Conservation (phyloP, 2,113 vertebrate genomes). For the Lophius piscatorius region DNA sequence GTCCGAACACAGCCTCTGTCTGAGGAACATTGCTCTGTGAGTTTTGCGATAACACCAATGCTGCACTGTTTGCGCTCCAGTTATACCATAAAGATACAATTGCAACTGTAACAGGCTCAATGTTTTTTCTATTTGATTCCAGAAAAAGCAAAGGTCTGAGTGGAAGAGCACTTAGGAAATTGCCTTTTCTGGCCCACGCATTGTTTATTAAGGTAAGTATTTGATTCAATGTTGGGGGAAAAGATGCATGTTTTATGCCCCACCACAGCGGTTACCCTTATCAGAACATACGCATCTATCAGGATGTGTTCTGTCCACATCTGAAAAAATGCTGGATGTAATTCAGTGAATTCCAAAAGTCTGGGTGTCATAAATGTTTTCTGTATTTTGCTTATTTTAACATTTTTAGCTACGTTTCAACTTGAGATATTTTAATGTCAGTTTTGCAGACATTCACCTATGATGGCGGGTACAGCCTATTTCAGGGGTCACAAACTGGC, state of each 20-base stretch:
- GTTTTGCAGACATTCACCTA: too few relatives aligned
- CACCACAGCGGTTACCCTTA: too few relatives aligned
- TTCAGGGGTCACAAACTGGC: too few relatives aligned
- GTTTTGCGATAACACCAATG: constrained; percentile 29
- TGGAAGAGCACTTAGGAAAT: constrained; percentile 90
- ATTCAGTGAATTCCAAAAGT: too few relatives aligned
- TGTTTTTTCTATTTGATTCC: constrained; percentile 24
- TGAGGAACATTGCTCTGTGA: constrained; percentile 89
- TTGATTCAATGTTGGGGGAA: neutral
- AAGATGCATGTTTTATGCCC: neutral
- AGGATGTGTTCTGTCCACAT: too few relatives aligned
- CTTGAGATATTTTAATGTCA: too few relatives aligned
- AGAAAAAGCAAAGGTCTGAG: constrained; percentile 96
- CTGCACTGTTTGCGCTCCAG: neutral
- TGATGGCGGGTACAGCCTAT: too few relatives aligned
- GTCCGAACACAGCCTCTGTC: constrained; percentile 86
- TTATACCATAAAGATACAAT: neutral
- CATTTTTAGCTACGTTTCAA: too few relatives aligned
- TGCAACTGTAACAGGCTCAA: constrained; percentile 5
- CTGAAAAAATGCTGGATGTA: too few relatives aligned
- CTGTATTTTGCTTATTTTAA: too few relatives aligned
- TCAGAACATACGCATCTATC: too few relatives aligned
- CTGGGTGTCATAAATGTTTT: too few relatives aligned
- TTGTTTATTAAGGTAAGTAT: constrained; percentile 89
- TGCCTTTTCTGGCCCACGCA: constrained; percentile 95